Conservation (phyloP, 2,888 invertebrate species). For the Eristalis arbustorum region DNA sequence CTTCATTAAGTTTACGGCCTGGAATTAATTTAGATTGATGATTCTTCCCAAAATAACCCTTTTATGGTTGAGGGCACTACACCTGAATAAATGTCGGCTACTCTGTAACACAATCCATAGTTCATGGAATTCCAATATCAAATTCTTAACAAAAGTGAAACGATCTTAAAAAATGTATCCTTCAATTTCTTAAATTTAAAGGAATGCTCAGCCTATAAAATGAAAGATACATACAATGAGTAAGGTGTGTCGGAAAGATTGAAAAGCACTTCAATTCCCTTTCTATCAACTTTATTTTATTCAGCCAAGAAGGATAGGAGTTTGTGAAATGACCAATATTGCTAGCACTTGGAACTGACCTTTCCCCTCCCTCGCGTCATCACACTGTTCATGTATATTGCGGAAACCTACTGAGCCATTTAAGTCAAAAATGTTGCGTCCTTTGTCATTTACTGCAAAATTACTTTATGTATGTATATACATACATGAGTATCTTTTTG, state of each 20-base stretch:
- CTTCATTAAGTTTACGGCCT: not conserved
- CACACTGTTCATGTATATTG: not conserved
- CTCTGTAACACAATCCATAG: not conserved
- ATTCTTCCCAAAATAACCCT: not conserved
- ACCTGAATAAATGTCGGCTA: not conserved
- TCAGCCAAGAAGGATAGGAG: slow-evolving; percentile 44
- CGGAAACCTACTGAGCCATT: not conserved
- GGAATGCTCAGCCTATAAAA: not conserved
- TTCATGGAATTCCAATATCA: not conserved
- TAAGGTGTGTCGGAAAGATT: slow-evolving; percentile 25
- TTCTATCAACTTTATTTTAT: slow-evolving; percentile 14
- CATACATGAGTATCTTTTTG: too few relatives aligned
- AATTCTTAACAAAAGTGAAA: not conserved
- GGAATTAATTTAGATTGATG: not conserved
- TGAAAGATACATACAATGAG: not conserved
- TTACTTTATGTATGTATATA: not conserved
- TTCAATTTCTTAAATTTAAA: slow-evolving; percentile 10
- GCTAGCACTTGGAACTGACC: not conserved
- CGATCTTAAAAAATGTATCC: not conserved
- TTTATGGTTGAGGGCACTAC: not conserved
- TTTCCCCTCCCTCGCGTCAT: not conserved
- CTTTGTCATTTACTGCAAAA: not conserved
- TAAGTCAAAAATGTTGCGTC: not conserved
- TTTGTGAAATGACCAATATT: slow-evolving; percentile 7
- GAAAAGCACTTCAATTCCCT: slow-evolving; percentile 14